These are phyloP conservation scores for Phrixothrix hirtus DNA, from an alignment of 2,888 invertebrate species.

Conservation along the genomic window DNA sequence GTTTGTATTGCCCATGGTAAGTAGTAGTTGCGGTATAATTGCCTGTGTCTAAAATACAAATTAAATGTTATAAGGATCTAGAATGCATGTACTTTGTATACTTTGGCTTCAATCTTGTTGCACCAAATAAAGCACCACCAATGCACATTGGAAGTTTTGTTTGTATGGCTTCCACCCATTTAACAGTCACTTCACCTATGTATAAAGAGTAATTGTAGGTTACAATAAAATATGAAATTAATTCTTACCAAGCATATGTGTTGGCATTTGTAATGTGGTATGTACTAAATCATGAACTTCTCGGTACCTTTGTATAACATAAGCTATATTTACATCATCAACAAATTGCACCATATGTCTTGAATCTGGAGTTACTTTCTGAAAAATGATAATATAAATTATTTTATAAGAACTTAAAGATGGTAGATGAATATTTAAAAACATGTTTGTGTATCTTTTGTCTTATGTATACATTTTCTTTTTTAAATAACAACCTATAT, in stretches of 20 bases:
- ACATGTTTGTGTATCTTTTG: no score
- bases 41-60: conserved; percentile 72
- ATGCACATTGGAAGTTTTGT: conserved; percentile 95
- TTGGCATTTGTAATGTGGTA: conserved; percentile 89
- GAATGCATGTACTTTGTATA: no score
- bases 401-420: no score
- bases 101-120: conserved; percentile 83
- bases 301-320: conserved; percentile 96
- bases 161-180: conserved; percentile 98
- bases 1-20: conserved; percentile 86
- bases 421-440: no score
- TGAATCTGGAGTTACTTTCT: conserved; percentile 91
- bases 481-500: no score
- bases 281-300: conserved; percentile 97
- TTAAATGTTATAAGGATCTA: no score
- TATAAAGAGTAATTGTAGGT: no score
- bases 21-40: conserved; percentile 74
- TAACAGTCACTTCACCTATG: conserved; percentile 86
- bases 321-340: conserved; percentile 85
- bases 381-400: conserved; percentile 28
- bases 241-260: conserved; percentile 78
- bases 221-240: not conserved
- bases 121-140: conserved; percentile 90
- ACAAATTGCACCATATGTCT: conserved; percentile 89
- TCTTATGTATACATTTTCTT: no score